These are phyloP conservation scores for Acanthisitta chloris DNA, from an alignment of 2,113 vertebrate genomes.

Conservation along the genomic window DNA sequence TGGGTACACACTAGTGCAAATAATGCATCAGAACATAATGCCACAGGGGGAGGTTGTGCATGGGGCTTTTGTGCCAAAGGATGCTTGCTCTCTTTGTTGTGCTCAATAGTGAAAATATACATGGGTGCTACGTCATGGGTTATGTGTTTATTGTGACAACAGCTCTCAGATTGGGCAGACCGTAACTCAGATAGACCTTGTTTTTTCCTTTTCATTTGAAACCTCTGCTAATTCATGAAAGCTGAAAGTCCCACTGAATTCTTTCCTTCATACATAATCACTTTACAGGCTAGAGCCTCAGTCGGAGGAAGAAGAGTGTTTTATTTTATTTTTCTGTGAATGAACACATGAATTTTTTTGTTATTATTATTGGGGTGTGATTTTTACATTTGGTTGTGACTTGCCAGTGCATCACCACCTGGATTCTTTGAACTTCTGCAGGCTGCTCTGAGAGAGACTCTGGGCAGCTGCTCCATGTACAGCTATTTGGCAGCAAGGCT, in stretches of 20 bases:
- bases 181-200: background rate
- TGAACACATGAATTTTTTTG: background rate
- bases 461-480: background rate
- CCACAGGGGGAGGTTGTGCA: background rate
- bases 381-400: background rate
- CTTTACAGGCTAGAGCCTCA: background rate
- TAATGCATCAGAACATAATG: background rate
- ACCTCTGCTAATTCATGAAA: constrained; percentile 52
- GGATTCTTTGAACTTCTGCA: background rate
- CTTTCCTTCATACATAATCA: constrained; percentile 56
- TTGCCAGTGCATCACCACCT: background rate
- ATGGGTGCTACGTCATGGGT: background rate
- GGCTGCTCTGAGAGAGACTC: background rate
- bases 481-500: constrained; percentile 10
- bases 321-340: background rate
- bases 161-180: background rate
- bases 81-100: background rate
- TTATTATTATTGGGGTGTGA: background rate
- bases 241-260: constrained; percentile 48
- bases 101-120: background rate
- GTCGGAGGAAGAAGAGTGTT: background rate
- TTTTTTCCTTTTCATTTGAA: constrained; percentile 31
- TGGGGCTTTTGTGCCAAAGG: background rate
- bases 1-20: background rate
- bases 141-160: background rate